These are phyloP conservation scores for Drosophila infuscata DNA, from an alignment of 2,888 invertebrate species.

Conservation along the genomic window DNA sequence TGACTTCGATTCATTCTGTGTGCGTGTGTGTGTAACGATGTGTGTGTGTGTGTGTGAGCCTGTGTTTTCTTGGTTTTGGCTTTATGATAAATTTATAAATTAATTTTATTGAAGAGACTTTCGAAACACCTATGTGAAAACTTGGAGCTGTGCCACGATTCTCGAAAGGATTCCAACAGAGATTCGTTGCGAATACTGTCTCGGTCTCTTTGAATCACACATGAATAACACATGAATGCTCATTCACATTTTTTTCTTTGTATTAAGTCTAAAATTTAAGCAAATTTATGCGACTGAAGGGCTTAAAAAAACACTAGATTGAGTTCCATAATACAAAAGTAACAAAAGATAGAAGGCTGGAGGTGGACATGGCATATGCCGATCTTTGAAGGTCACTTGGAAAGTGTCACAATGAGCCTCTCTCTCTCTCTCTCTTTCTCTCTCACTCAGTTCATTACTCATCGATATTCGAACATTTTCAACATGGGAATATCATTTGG, in stretches of 20 bases:
- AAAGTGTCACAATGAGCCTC: background rate
- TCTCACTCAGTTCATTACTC: no score
- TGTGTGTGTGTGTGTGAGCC: background rate
- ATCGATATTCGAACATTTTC: no score
- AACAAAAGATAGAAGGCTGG: background rate
- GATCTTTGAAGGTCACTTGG: background rate
- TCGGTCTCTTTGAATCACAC: slow-evolving; percentile 47
- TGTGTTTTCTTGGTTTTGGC: slow-evolving; percentile 35
- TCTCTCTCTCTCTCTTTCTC: background rate
- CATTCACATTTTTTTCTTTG: slow-evolving; percentile 29
- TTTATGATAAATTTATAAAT: slow-evolving; percentile 71
- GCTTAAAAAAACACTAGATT: background rate
- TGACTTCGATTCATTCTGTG: slow-evolving; percentile 31
- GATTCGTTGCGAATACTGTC: background rate
- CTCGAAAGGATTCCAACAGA: slow-evolving; percentile 32
- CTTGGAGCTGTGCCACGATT: slow-evolving; percentile 5
- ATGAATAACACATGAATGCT: slow-evolving; percentile 34
- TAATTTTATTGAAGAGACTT: slow-evolving; percentile 50
- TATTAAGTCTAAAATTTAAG: slow-evolving; percentile 20
- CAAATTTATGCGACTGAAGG: slow-evolving; percentile 35
- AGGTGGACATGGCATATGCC: no score
- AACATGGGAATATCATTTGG: no score
- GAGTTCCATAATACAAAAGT: background rate
- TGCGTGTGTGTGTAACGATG: background rate
- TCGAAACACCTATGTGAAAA: slow-evolving; percentile 26